These are phyloP conservation scores for Balanococcus diminutus DNA, from an alignment of 2,888 invertebrate genomes.

Conservation along the genomic window DNA sequence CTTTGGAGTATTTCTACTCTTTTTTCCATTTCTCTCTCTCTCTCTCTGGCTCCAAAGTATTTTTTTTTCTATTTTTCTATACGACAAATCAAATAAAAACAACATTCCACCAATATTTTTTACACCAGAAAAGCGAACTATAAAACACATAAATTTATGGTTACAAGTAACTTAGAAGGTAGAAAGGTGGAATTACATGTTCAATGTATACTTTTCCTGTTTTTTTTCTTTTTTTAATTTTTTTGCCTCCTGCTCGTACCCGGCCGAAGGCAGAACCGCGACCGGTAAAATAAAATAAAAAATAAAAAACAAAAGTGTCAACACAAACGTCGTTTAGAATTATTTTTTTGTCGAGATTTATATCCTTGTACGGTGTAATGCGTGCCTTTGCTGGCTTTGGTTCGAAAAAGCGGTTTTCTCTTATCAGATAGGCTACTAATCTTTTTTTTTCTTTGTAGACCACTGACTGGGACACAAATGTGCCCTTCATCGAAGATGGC, in stretches of 20 bases:
- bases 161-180: constrained; percentile 52
- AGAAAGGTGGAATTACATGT: constrained; percentile 53
- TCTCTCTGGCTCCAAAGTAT: not conserved
- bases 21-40: not conserved
- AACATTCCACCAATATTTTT: constrained; percentile 52
- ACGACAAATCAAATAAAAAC: constrained; percentile 50
- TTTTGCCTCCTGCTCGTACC: constrained; percentile 27
- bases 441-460: constrained; percentile 38
- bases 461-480: constrained; percentile 36
- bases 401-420: constrained; percentile 47
- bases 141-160: constrained; percentile 54
- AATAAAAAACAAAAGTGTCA: constrained; percentile 50
- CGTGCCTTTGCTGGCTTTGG: constrained; percentile 53
- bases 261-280: not conserved
- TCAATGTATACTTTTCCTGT: constrained; percentile 43
- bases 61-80: constrained; percentile 14
- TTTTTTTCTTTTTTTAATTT: constrained; percentile 37
- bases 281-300: constrained; percentile 32
- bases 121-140: constrained; percentile 51
- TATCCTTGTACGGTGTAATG: constrained; percentile 48
- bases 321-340: constrained; percentile 44
- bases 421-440: constrained; percentile 52
- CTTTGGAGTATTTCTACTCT: not conserved
- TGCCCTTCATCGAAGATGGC: constrained; percentile 46
- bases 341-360: constrained; percentile 51